phyloP scores from a whole-genome alignment of 2,888 invertebrate genomes.

The Leptarthrus brevirostris region DNA sequence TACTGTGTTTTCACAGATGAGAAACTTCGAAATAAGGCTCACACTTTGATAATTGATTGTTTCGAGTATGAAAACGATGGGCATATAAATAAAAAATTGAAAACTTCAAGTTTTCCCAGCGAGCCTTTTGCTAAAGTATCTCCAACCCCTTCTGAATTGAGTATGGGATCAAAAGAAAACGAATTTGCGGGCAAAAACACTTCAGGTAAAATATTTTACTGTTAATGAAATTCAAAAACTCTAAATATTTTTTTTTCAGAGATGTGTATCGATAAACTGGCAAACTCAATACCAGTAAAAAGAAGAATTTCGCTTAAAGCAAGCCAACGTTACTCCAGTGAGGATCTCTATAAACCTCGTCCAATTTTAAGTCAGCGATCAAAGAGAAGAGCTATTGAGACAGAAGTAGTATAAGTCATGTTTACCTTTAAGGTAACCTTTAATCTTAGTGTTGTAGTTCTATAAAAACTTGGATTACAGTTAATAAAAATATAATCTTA shows the following conservation, averaged over 20 bases:
- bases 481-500: too few relatives aligned
- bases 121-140: conserved; percentile 58
- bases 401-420: conserved; percentile 45
- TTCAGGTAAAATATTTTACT: background rate
- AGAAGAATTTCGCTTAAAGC: conserved; percentile 51
- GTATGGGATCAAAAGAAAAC: conserved; percentile 65
- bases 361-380: conserved; percentile 71
- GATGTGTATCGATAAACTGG: background rate
- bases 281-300: conserved; percentile 1
- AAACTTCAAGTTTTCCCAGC: conserved; percentile 48
- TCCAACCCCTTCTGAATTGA: conserved; percentile 63
- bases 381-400: conserved; percentile 66
- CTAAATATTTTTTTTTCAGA: conserved; percentile 14
- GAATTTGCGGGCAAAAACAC: conserved; percentile 57
- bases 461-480: too few relatives aligned
- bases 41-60: conserved; percentile 55
- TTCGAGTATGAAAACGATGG: conserved; percentile 52
- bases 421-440: too few relatives aligned
- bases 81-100: conserved; percentile 42
- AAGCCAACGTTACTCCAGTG: conserved; percentile 74
- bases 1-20: conserved; percentile 26
- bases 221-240: background rate
- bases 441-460: too few relatives aligned
- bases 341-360: conserved; percentile 79
- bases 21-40: background rate